A percentile compares a stretch with the other conserved stretches of the same genome.
These are phyloP conservation scores for Trematomus bernacchii DNA, from an alignment of 2,797 vertebrate species.

Conservation along the genomic window DNA sequence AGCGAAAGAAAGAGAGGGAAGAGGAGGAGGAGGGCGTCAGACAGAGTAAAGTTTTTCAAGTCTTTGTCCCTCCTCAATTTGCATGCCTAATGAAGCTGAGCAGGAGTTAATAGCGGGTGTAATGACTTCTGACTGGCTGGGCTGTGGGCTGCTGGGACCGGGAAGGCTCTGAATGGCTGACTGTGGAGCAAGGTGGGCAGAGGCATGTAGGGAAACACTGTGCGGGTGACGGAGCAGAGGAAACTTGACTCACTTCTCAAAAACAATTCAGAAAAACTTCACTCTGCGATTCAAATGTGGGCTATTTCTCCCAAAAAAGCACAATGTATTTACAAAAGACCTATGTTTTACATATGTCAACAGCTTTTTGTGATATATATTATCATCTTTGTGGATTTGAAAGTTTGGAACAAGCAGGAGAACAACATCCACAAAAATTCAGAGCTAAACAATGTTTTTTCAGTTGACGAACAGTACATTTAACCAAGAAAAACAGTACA, in stretches of 20 bases:
- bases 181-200: slow-evolving; percentile 67
- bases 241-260: slow-evolving; percentile 14
- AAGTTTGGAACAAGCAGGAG: background rate
- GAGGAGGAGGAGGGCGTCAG: slow-evolving; percentile 54
- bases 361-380: background rate
- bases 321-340: too few relatives aligned
- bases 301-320: background rate
- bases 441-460: background rate
- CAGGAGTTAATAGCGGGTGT: slow-evolving; percentile 99
- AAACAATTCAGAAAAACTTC: slow-evolving; percentile 28
- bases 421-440: too few relatives aligned
- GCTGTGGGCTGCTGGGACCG: slow-evolving; percentile 70
- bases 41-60: slow-evolving; percentile 88
- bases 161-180: slow-evolving; percentile 68
- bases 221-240: slow-evolving; percentile 39
- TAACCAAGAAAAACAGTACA: background rate
- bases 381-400: background rate
- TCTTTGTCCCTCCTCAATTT: slow-evolving; percentile 92
- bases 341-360: too few relatives aligned
- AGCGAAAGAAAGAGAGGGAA: slow-evolving; percentile 37
- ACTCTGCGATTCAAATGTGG: slow-evolving; percentile 8
- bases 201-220: slow-evolving; percentile 51
- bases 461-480: background rate
- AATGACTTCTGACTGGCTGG: slow-evolving; percentile 99
- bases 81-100: slow-evolving; percentile 98